These are phyloP conservation scores for Drosophila nikananu DNA, from an alignment of 1,140 invertebrate species.

Conservation along the genomic window DNA sequence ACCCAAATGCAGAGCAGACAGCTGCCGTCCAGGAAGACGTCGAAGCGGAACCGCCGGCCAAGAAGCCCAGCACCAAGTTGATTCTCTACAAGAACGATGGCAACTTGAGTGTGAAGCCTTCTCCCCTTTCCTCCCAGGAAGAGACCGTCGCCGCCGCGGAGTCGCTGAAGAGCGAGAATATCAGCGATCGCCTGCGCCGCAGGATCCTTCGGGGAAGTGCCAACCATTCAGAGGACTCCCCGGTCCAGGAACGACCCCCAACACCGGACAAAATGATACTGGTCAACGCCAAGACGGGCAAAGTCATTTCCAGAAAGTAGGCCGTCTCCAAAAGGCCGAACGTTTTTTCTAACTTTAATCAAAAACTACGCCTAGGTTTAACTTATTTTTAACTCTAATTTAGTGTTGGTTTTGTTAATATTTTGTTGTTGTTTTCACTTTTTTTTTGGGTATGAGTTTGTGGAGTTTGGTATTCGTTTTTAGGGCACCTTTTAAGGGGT, in stretches of 20 bases:
- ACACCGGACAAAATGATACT: slow-evolving; percentile 78
- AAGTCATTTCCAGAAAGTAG: slow-evolving; percentile 77
- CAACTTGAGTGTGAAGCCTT: slow-evolving; percentile 66
- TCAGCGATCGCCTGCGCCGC: slow-evolving; percentile 75
- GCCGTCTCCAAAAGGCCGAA: slow-evolving; percentile 15
- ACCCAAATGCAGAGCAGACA: background rate
- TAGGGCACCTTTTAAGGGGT: slow-evolving; percentile 53
- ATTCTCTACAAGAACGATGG: slow-evolving; percentile 82
- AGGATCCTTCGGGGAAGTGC: slow-evolving; percentile 69
- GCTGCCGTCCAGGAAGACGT: background rate
- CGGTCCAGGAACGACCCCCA: slow-evolving; percentile 34
- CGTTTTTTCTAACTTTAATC: slow-evolving; percentile 30
- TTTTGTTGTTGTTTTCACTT: slow-evolving; percentile 62
- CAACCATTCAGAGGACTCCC: slow-evolving; percentile 8
- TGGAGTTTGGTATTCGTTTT: slow-evolving; percentile 50
- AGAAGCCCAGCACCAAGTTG: slow-evolving; percentile 70
- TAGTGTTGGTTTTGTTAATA: slow-evolving; percentile 61
- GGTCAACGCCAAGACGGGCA: slow-evolving; percentile 84
- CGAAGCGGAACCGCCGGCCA: slow-evolving; percentile 17
- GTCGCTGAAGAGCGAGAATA: slow-evolving; percentile 58
- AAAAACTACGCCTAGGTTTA: slow-evolving; percentile 27
- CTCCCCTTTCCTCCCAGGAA: slow-evolving; percentile 18
- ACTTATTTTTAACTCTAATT: slow-evolving; percentile 31
- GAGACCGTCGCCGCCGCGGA: slow-evolving; percentile 14
- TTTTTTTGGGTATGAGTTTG: slow-evolving; percentile 49